Evolutionary conservation across 2,113 vertebrate genomes (phyloP).

Genomic region (Pelodiscus sinensis): DNA sequence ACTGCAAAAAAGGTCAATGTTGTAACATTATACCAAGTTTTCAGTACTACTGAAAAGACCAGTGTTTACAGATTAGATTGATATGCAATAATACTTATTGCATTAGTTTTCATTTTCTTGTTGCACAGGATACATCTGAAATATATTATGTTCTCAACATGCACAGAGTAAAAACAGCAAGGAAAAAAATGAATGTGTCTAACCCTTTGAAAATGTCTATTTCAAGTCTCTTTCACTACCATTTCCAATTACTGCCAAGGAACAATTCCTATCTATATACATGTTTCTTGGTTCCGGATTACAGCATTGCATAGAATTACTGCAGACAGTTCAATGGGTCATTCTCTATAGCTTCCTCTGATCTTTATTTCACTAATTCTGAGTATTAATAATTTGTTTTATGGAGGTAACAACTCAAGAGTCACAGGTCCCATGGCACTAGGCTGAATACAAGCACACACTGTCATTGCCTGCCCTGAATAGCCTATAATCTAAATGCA

Average conservation of each 20-base stretch:
- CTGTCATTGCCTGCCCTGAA: not conserved
- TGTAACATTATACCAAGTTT: not conserved
- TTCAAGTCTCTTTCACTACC: not conserved
- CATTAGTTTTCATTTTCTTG: conserved; percentile 3
- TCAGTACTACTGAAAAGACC: not conserved
- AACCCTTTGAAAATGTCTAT: not conserved
- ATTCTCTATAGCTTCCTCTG: not conserved
- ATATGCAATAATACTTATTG: not conserved
- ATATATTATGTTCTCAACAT: not conserved
- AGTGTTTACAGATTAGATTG: conserved; percentile 5
- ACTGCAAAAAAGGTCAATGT: not conserved
- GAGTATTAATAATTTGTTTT: not conserved
- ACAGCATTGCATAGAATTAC: not conserved
- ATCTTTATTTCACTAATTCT: not conserved
- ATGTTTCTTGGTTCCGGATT: not conserved
- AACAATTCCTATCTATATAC: not conserved
- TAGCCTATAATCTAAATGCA: not conserved
- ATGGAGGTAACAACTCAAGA: not conserved
- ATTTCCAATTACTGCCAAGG: conserved; percentile 14
- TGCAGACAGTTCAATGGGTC: not conserved
- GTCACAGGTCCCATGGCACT: not conserved
- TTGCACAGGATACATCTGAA: not conserved
- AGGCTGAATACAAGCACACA: not conserved
- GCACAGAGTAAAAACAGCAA: not conserved
- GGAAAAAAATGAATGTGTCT: not conserved